Base-by-base conservation (phyloP, 1,140 invertebrate species). In the Drosophila gunungcola region DNA sequence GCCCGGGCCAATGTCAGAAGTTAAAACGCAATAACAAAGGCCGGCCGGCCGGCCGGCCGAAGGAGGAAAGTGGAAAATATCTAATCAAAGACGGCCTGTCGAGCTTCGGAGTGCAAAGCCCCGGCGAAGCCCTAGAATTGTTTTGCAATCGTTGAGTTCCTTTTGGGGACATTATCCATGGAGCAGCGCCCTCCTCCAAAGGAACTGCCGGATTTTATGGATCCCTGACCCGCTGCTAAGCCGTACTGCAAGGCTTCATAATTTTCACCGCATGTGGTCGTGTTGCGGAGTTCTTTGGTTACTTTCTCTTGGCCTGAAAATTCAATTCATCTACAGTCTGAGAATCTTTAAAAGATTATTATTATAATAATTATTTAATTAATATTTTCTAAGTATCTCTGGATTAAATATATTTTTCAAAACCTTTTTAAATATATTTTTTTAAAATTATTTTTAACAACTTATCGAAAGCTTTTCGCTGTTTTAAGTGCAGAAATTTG, bases 51-150 rank as follows among this genome's bases (percentile, higher is more conserved):
- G 16, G 43, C 34, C 53, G 73, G 65, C 54, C 46, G 42, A 86
- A 70, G 78, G 73, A 80, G 78, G 78, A 80, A 86, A 86, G 82
- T 84, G 81, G 67, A 60, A 84, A 85, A 86, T 82, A 82, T 85
- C 80, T 85, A 85, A 85, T 85, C 81, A 85, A 86, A 82, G 81
- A 60, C 52, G 45, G 58, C 57, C 41, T 56, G 38, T 58, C 53
- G 34, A 57, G 69, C 49, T 83, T 83, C 69, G 73, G 53, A 69
- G 74, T 73, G 80, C 79, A 83, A 27, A 68, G 67, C 51, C 42
- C 51, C 42, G 32, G 52, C 55, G 81, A 85, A 85, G 78, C 83
- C 82, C 25, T 86, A 68, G 56, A 85, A 85, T 86, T 78, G 78
- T 64, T 86, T 70, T 74, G 78, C 78, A 74, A 86, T 85, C 67